Evolutionary conservation across 30 jellyfish, hydroid and myxozoan genomes (phyloP), one percentile per base, ranked within the genome.

Genomic region (Pelagia noctiluca): DNA sequence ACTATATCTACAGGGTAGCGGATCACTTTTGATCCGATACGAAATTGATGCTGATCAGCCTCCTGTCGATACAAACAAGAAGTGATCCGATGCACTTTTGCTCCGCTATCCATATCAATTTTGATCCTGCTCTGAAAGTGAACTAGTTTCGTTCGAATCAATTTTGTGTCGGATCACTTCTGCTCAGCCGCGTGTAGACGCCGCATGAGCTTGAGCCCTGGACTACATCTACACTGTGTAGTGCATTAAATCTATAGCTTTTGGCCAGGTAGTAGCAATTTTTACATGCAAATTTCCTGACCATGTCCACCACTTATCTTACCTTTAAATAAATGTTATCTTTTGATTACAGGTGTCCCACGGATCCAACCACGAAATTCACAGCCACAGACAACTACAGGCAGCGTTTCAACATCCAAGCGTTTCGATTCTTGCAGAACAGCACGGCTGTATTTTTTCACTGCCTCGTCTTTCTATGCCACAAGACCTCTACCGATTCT

Each of bases 401-500:
- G 75, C 83, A 63, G 19, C 77, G 83, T 10, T 82, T 82, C 66
- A 53, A 75, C 60, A 63, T 82, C 75, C 78, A 82, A 35, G 85
- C 92, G 18, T 82, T 82, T 26, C 53, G 69, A 1, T 82, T 67
- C 86, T 52, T 63, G 80, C 29, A 46, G 11, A 66, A 82, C 8
- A 37, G 35, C 67, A 68, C 85, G 28, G 25, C 65, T 10, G 92
- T 82, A 49, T 82, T 67, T 50, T 52, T 82, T 35, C 92, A 82
- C 28, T 82, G 92, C 50, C 78, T 63, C 80, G 75, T 70, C 32
- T 82, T 82, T 80, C 81, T 82, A 69, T 82, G 92, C 76, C 85
- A 77, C 24, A 68, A 70, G 22, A 61, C 92, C 0, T 60, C 92
- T 3, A 82, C 63, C 42, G 42, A 38, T 18, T 48, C 37, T 32